Conservation (phyloP, 2,113 vertebrate genomes). For the Okapia johnstoni region DNA sequence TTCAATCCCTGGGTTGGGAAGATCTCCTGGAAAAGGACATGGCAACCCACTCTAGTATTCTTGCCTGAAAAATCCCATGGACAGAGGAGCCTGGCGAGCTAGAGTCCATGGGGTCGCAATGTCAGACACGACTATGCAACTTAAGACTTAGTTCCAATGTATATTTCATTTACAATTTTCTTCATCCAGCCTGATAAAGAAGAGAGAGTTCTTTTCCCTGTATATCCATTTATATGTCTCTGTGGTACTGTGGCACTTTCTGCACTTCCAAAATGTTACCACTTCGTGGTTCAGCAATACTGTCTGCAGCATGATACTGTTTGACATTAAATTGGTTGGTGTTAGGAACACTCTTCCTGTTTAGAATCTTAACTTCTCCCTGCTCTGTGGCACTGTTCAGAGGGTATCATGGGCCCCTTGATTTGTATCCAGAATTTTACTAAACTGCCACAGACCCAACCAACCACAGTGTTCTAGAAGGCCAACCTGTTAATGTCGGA, state of each 20-base stretch:
- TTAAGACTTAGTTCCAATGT: conserved; percentile 90
- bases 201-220: conserved; percentile 96
- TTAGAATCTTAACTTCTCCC: conserved; percentile 90
- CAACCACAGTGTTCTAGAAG: conserved; percentile 90
- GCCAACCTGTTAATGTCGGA: conserved; percentile 90
- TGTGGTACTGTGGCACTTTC: conserved; percentile 93
- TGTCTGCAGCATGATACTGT: conserved; percentile 94
- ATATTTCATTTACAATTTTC: conserved; percentile 98
- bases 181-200: conserved; percentile 96
- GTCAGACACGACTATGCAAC: background rate
- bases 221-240: conserved; percentile 97
- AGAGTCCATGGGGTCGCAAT: background rate
- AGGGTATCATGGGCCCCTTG: conserved; percentile 96
- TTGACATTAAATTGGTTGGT: conserved; percentile 96
- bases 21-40: background rate
- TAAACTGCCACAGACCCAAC: conserved; percentile 91
- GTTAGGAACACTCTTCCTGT: conserved; percentile 87
- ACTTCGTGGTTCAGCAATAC: conserved; percentile 96
- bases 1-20: background rate
- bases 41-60: background rate
- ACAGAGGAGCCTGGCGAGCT: background rate
- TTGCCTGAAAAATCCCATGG: background rate
- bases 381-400: conserved; percentile 94
- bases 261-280: conserved; percentile 98
- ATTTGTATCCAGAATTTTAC: conserved; percentile 96